A percentile compares a stretch with the other conserved stretches of the same genome.
Evolutionary conservation across 2,888 invertebrate species (phyloP).

Genomic region (Augochlorella aurata): DNA sequence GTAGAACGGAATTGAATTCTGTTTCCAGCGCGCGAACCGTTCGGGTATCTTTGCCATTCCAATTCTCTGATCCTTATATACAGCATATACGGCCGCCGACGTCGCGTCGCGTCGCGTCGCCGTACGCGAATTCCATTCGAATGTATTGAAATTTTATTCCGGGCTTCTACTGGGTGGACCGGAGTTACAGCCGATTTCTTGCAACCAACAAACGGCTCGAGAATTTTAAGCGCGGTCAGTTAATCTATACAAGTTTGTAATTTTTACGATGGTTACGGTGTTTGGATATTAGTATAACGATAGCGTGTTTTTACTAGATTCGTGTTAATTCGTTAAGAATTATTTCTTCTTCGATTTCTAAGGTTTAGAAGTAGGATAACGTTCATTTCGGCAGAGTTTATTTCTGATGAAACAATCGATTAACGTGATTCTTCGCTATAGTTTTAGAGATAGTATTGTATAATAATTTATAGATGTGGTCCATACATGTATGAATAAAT

Average conservation of each 20-base stretch:
- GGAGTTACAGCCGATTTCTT: neutral
- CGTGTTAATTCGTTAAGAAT: neutral
- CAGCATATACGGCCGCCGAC: neutral
- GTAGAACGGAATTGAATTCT: constrained; percentile 54
- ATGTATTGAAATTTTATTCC: neutral
- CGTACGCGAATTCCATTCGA: neutral
- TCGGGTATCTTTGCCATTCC: constrained; percentile 45
- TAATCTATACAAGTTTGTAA: too few species aligned
- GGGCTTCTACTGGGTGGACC: neutral
- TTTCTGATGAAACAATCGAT: too few species aligned
- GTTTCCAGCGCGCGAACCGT: constrained; percentile 25
- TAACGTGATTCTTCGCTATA: too few species aligned
- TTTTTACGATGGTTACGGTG: too few species aligned
- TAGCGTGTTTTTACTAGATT: neutral
- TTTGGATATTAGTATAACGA: neutral
- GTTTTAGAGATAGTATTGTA: too few species aligned
- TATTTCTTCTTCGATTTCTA: neutral
- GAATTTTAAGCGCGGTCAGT: too few species aligned
- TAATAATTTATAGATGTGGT: too few species aligned
- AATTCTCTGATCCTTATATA: constrained; percentile 42
- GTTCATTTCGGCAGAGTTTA: too few species aligned
- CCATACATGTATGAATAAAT: too few species aligned
- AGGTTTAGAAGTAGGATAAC: neutral
- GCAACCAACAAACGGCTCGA: neutral
- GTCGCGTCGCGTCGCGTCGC: neutral